Evolutionary conservation across 2,888 invertebrate species (phyloP), one percentile per base, ranked within the genome.

Genomic region (Erebia epiphron): DNA sequence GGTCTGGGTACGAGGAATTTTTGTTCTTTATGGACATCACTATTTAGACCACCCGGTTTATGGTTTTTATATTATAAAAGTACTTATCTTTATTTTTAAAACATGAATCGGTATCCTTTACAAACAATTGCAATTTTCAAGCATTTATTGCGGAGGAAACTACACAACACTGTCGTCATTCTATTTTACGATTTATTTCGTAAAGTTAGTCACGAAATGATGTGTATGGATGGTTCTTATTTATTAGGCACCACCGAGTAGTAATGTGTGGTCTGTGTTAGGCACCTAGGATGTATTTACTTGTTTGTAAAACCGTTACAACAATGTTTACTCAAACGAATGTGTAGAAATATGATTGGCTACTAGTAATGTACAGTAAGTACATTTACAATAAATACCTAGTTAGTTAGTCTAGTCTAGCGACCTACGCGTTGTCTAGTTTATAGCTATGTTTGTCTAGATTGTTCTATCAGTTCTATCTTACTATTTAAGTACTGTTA

Each of bases 161-260:
- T 70, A 71, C 68, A 63, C 71, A 41, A 65, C 56, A 56, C 70
- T 75, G 72, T 71, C 74, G 71, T 75, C 74, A 74, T 57, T 71
- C 69, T 62, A 75, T 75, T 76, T 76, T 75, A 73, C 70, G 73
- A 60, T 65, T 67, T 72, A 72, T 76, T 75, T 76, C 72, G 74
- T 73, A 73, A 76, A 72, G 66, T 58, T 26, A 72, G 70, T 70
- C 76, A 76, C 75, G 71, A 73, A 75, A 64, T 67, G 62, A 41
- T 63, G 18, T 21, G 3, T 26, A 26, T 26, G 26, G 71, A 56
- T 71, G 75, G 60, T 43, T 43, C 43, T 50, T 50, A 50, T n/a
- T 60, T 60, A 41, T 58, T 58, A 10, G n/a, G 14, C 54, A 41
- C 35, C 41, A n/a, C n/a, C n/a, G n/a, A n/a, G n/a, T n/a, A n/a